Evolutionary conservation across 1,140 invertebrate genomes (phyloP).

Genomic region (Drosophila fuyamai): DNA sequence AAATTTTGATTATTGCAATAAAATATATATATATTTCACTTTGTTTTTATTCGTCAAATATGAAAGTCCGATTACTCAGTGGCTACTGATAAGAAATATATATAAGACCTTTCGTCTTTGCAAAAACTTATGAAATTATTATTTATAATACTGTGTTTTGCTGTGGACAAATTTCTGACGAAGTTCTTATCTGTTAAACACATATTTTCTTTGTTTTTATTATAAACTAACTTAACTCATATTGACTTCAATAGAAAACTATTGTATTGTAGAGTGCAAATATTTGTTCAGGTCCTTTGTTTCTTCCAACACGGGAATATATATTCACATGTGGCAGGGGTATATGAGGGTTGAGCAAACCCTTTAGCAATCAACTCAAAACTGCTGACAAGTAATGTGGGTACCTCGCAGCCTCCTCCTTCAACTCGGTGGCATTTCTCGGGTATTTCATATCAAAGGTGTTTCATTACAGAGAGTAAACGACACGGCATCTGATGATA

Average conservation of each 20-base stretch:
- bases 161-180: too few relatives aligned
- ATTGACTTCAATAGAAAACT: conserved; percentile 9
- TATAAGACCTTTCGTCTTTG: too few relatives aligned
- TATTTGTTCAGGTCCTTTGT: conserved; percentile 37
- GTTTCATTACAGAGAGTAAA: conserved; percentile 43
- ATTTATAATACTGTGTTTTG: too few relatives aligned
- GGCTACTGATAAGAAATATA: too few relatives aligned
- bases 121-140: too few relatives aligned
- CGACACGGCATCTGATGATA: conserved; percentile 34
- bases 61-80: too few relatives aligned
- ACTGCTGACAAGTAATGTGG: conserved; percentile 44
- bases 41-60: too few relatives aligned
- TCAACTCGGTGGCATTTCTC: conserved; percentile 22
- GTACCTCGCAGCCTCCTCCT: conserved; percentile 2
- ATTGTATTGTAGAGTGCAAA: conserved; percentile 38
- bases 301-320: not conserved
- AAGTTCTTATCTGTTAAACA: too few relatives aligned
- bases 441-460: conserved; percentile 34
- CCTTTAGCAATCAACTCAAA: conserved; percentile 48
- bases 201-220: not conserved
- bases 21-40: too few relatives aligned
- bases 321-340: not conserved
- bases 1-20: too few relatives aligned
- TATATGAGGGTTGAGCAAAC: conserved; percentile 14
- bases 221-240: not conserved